Evolutionary conservation across 1,140 invertebrate species (phyloP).

Genomic region (Stegodyphus dumicola): DNA sequence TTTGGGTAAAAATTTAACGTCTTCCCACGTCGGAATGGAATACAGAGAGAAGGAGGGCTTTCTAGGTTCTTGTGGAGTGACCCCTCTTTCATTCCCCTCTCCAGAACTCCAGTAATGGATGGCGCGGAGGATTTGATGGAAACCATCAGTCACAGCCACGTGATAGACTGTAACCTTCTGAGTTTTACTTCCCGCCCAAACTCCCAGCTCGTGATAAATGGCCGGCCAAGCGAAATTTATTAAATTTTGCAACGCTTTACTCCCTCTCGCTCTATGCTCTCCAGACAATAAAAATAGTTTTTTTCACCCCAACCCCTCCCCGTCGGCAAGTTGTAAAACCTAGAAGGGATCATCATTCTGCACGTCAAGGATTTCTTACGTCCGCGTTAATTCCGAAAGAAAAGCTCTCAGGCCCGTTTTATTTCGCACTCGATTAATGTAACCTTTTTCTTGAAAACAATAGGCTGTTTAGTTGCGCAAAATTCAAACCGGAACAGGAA

Average conservation of each 20-base stretch:
- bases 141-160: constrained; percentile 24
- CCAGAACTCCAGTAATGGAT: constrained; percentile 3
- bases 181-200: background rate
- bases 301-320: background rate
- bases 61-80: too few species aligned
- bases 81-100: too few species aligned
- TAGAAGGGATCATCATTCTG: background rate
- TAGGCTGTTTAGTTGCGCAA: too few species aligned
- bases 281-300: constrained; percentile 24
- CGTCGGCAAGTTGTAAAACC: background rate
- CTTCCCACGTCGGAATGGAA: too few species aligned
- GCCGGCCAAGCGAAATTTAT: constrained; percentile 14
- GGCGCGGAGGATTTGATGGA: constrained; percentile 14
- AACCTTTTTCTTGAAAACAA: too few species aligned
- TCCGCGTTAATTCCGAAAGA: too few species aligned
- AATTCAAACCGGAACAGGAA: too few species aligned
- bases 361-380: background rate
- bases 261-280: background rate
- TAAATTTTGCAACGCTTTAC: constrained; percentile 46
- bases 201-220: constrained; percentile 20
- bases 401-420: too few species aligned
- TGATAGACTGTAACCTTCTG: constrained; percentile 16
- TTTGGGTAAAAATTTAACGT: too few species aligned
- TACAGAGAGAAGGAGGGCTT: too few species aligned
- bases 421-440: too few species aligned